Conservation (phyloP, 2,888 invertebrate species). For the Sinelater perroti region DNA sequence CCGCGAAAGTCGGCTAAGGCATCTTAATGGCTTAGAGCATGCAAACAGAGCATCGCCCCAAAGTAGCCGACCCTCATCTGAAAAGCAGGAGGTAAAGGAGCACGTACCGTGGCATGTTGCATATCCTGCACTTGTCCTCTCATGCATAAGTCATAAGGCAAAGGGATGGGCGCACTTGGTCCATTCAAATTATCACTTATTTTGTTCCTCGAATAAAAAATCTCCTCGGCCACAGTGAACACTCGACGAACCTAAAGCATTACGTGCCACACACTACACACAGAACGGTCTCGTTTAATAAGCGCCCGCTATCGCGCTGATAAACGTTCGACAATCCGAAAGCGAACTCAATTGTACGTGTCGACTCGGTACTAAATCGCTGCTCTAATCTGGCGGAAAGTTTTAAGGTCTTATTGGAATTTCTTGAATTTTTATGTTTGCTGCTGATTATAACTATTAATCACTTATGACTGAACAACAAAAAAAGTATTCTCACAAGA, state of each 20-base stretch:
- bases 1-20: slow-evolving; percentile 30
- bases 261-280: background rate
- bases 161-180: slow-evolving; percentile 22
- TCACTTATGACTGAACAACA: too few relatives aligned
- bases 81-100: slow-evolving; percentile 24
- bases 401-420: too few relatives aligned
- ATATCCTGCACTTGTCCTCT: slow-evolving; percentile 46
- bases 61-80: background rate
- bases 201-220: slow-evolving; percentile 1
- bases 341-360: slow-evolving; percentile 3
- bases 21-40: slow-evolving; percentile 26
- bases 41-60: slow-evolving; percentile 21
- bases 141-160: slow-evolving; percentile 45
- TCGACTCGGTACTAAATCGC: too few relatives aligned
- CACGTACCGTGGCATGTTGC: slow-evolving; percentile 48
- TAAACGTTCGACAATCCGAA: slow-evolving; percentile 14
- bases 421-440: too few relatives aligned
- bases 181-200: slow-evolving; percentile 25
- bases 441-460: too few relatives aligned
- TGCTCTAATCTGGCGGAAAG: too few relatives aligned
- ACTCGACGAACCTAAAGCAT: background rate
- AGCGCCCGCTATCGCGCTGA: slow-evolving; percentile 16
- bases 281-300: slow-evolving; percentile 12
- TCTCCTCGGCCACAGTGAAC: background rate
- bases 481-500: too few relatives aligned